Evolutionary conservation across 2,113 vertebrate species (phyloP), one percentile per base, ranked within the genome.

Genomic region (Ictalurus furcatus): DNA sequence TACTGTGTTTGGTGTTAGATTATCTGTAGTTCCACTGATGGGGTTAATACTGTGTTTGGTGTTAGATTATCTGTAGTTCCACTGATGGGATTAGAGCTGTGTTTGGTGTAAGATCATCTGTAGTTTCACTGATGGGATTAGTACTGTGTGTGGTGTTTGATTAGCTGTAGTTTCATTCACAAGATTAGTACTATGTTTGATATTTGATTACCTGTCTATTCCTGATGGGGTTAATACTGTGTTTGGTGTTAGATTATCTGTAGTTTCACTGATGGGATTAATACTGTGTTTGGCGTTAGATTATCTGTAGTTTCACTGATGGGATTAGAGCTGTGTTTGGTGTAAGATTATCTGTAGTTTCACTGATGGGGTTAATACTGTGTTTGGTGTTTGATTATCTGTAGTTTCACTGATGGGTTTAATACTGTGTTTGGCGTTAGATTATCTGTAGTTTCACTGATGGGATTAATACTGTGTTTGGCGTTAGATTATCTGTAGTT

Each of bases 71-170:
- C 4, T n/a, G 44, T 12, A 52, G 25, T 25, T 25, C 56, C 87
- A 14, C 8, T 25, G 65, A 73, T 34, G 17, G 34, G 11, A 37
- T 34, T 56, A 74, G 6, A 61, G 13, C 1, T 86, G 52, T 28
- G 8, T 21, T 19, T 67, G 76, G 11, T 69, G 67, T 37, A 16
- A 61, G 69, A 95, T 96, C 95, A 98, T 98, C 92, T 4, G 98
- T 99, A 78, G 95, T 94, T 90, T 97, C 96, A 0, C 96, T 89
- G 9, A 97, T 52, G 48, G 9, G 48, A 52, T 48, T 52, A 52
- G 2, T 7, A 1, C 48, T 52, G 48, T 7, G 48, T 52, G 9
- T 14, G 65, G 30, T 78, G 37, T 78, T 74, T 8, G 19, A 25
- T 63, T 30, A 40, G 52, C 3, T 59, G 54, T 6, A 44, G 34